Conservation (phyloP, 2,888 invertebrate species). For the Griposia aprilina region DNA sequence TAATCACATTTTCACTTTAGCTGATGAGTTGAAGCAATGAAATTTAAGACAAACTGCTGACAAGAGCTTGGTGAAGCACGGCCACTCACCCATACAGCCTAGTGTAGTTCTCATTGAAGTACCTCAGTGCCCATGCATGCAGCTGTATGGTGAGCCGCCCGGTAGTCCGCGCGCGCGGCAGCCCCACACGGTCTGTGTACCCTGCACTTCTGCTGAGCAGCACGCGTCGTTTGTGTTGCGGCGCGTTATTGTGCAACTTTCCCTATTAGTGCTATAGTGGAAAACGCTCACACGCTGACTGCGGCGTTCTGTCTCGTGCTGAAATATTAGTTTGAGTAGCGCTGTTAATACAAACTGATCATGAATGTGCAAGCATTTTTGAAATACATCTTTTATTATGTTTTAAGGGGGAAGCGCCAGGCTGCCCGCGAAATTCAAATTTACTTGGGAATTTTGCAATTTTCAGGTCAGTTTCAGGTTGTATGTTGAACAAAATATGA, state of each 20-base stretch:
- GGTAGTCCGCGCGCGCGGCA: conserved; percentile 4
- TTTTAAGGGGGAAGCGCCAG: neutral
- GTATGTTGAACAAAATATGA: too few relatives aligned
- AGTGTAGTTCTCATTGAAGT: neutral
- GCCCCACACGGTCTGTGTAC: conserved; percentile 6
- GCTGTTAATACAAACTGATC: neutral
- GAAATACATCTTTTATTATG: neutral
- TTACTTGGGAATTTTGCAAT: too few relatives aligned
- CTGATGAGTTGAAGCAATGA: neutral
- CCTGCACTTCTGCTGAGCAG: conserved; percentile 45
- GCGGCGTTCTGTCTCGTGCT: conserved; percentile 9
- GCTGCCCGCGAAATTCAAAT: too few relatives aligned
- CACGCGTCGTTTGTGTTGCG: conserved; percentile 32
- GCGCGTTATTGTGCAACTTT: conserved; percentile 54
- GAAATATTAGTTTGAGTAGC: conserved; percentile 23
- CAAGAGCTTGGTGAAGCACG: neutral
- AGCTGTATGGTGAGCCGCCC: too few relatives aligned
- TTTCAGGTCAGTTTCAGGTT: too few relatives aligned
- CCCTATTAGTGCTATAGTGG: conserved; percentile 46
- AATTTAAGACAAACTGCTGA: neutral
- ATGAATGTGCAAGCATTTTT: neutral
- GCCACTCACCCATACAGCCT: neutral
- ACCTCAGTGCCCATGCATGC: neutral
- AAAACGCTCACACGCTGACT: conserved; percentile 4
- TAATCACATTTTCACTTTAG: neutral